phyloP scores from a whole-genome alignment of 2,113 vertebrate genomes.

The Pagrus major region DNA sequence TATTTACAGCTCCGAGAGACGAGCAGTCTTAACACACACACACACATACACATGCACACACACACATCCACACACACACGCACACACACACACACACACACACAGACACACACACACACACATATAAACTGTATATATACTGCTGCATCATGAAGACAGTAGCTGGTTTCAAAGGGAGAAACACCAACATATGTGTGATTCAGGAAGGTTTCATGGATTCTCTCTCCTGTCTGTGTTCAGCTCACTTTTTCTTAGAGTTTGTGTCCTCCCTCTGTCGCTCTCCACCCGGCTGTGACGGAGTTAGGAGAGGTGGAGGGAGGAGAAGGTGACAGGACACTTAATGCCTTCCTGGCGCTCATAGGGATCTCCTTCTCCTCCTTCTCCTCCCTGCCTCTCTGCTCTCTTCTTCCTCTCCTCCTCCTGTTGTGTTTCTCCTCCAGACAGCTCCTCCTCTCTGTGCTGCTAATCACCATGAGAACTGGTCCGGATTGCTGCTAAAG shows the following conservation, averaged over 20 bases:
- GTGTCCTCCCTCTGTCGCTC: conserved; percentile 46
- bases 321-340: conserved; percentile 75
- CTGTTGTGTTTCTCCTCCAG: conserved; percentile 83
- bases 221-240: conserved; percentile 53
- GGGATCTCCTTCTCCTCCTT: conserved; percentile 64
- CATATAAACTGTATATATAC: not conserved
- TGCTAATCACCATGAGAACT: conserved; percentile 88
- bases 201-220: conserved; percentile 48
- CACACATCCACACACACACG: not conserved
- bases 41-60: conserved; percentile 14
- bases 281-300: conserved; percentile 32
- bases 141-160: conserved; percentile 47
- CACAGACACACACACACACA: not conserved
- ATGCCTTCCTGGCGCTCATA: conserved; percentile 65
- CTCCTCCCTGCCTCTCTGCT: conserved; percentile 46
- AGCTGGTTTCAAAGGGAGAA: conserved; percentile 63
- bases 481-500: conserved; percentile 90
- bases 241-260: conserved; percentile 45
- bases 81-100: not conserved
- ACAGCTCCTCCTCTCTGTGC: conserved; percentile 87
- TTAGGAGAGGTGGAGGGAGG: conserved; percentile 58
- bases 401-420: conserved; percentile 63
- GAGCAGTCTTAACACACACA: conserved; percentile 44
- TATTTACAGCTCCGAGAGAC: conserved; percentile 32
- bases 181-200: conserved; percentile 73